Evolutionary conservation across 2,797 vertebrate species (phyloP), one percentile per base, ranked within the genome.

Genomic region (Percopsis omiscomaycus): DNA sequence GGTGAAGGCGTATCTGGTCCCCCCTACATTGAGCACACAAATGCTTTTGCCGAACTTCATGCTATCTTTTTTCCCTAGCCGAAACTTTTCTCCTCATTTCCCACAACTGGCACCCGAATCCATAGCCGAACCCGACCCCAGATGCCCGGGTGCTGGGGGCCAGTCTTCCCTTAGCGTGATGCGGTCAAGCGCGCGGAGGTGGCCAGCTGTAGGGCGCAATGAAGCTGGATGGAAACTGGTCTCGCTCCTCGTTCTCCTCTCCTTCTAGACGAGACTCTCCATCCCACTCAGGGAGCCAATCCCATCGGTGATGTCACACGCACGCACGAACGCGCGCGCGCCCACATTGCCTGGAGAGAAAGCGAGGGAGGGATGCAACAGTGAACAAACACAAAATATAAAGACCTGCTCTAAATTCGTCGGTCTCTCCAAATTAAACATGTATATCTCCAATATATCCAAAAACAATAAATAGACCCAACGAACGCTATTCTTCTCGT

Each of bases 1-100:
- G 72, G 96, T 91, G 89, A 99, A 94, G 59, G 95, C 96, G 90
- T 98, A 98, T 65, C 95, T 94, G 86, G 95, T 96, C 71, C 97
- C 97, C 86, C 97, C 97, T 59, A 99, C 97, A 86, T 99, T 99
- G 79, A 99, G 89, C 74, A 94, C 93, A 72, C 93, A 94, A 61
- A 94, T 91, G 62, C 92, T 94, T 76, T 94, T 92, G 46, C 90
- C 92, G 84, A 93, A 93, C 92, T 94, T 93, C 93, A 94, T 94
- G 56, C 50, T 75, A 45, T 49, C 49, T 22, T 27, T 14, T n/a
- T 13, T 27, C 10, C 37, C 52, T 45, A 48, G 49, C 52, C 74
- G 77, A 53, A 69, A 73, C 68, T 78, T 71, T 50, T 65, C 74
- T 64, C 61, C 60, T 59, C 69, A 75, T 68, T 45, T 14, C 49